A percentile compares a stretch with the other conserved stretches of the same genome.
phyloP scores from a whole-genome alignment of 1,140 invertebrate species.

The Metopolophium dirhodum region DNA sequence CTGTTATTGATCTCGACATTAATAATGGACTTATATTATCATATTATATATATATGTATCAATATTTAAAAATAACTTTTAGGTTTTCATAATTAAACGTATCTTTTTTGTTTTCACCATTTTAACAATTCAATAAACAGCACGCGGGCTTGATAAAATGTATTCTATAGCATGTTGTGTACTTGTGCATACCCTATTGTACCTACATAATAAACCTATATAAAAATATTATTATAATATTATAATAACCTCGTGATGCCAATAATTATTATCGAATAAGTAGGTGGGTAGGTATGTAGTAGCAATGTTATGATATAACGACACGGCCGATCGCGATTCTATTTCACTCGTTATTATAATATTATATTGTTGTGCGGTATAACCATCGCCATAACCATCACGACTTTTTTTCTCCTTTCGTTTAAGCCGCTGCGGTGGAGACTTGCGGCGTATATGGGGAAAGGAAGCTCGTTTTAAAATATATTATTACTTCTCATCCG shows the following conservation, averaged over 20 bases:
- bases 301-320: background rate
- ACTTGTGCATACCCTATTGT: background rate
- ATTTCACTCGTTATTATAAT: background rate
- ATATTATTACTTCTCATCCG: slow-evolving; percentile 21
- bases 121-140: background rate
- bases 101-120: background rate
- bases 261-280: background rate
- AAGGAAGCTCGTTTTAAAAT: slow-evolving; percentile 34
- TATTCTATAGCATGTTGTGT: background rate
- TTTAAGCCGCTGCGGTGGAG: background rate
- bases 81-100: no score
- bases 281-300: background rate
- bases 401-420: background rate
- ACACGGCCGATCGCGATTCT: background rate
- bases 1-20: no score
- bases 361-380: background rate
- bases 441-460: background rate
- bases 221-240: background rate
- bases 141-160: background rate
- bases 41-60: no score
- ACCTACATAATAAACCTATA: background rate
- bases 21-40: no score
- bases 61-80: no score
- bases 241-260: background rate
- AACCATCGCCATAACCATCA: background rate